Conservation (phyloP, 2,888 invertebrate genomes). For the Myopa tessellatipennis region DNA sequence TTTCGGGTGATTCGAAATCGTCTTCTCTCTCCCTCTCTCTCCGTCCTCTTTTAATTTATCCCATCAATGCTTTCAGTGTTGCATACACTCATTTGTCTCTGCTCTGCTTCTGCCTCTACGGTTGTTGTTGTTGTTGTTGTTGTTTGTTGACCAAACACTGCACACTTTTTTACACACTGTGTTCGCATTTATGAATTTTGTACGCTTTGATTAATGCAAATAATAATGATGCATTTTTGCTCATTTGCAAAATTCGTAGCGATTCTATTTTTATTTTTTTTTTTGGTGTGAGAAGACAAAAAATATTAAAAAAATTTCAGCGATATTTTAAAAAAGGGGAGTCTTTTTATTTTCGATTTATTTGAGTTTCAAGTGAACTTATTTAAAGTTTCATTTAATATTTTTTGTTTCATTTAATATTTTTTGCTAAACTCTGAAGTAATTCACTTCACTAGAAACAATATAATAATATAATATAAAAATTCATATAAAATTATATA, state of each 20-base stretch:
- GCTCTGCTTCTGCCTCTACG: constrained; percentile 9
- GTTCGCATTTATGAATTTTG: constrained; percentile 41
- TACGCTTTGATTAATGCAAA: constrained; percentile 47
- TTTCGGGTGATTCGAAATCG: neutral
- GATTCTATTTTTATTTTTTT: constrained; percentile 27
- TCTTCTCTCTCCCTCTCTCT: neutral
- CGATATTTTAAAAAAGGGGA: too few relatives aligned
- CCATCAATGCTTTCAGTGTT: neutral
- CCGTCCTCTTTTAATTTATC: neutral
- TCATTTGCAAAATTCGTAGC: constrained; percentile 41
- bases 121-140: constrained; percentile 9
- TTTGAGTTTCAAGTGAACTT: too few relatives aligned
- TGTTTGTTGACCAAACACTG: constrained; percentile 49
- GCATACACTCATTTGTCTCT: constrained; percentile 34
- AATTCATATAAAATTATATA: too few relatives aligned
- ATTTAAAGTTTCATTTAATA: too few relatives aligned
- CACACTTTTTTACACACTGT: constrained; percentile 38
- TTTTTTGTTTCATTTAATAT: too few relatives aligned
- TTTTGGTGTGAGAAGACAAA: too few relatives aligned
- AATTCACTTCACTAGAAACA: too few relatives aligned
- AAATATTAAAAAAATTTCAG: too few relatives aligned
- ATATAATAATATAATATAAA: too few relatives aligned
- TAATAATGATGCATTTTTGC: constrained; percentile 41
- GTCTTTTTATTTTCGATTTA: too few relatives aligned
- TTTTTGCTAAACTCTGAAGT: too few relatives aligned